These are phyloP conservation scores for Phalera bucephala DNA, from an alignment of 2,888 invertebrate species.

Conservation along the genomic window DNA sequence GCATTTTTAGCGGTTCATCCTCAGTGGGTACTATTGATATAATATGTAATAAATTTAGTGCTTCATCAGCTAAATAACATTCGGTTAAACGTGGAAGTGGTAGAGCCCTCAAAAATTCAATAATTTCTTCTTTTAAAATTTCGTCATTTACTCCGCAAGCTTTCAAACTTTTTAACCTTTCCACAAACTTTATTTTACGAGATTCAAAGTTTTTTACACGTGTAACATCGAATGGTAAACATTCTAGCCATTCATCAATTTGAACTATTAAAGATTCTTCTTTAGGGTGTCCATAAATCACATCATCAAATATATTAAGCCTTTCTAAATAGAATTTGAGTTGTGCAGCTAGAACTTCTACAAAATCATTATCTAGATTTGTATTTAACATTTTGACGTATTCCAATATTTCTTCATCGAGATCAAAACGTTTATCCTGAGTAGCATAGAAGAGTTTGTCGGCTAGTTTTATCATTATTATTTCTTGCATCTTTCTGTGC, in stretches of 20 bases:
- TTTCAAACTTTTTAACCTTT: slow-evolving; percentile 11
- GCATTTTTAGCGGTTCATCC: background rate
- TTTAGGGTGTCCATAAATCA: background rate
- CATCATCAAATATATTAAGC: slow-evolving; percentile 1
- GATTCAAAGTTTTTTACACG: slow-evolving; percentile 6
- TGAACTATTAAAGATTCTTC: slow-evolving; percentile 6
- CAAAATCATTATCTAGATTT: slow-evolving; percentile 2
- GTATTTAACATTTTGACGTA: slow-evolving; percentile 6
- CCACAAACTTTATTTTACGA: slow-evolving; percentile 17
- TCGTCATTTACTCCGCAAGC: slow-evolving; percentile 5
- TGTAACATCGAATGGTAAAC: slow-evolving; percentile 10
- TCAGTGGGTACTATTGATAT: background rate
- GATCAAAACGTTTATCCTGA: background rate
- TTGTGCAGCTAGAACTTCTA: slow-evolving; percentile 4
- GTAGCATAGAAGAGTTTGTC: slow-evolving; percentile 2
- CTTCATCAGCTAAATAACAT: slow-evolving; percentile 8
- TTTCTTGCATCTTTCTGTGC: slow-evolving; percentile 7
- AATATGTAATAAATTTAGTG: slow-evolving; percentile 5
- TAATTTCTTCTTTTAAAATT: slow-evolving; percentile 16
- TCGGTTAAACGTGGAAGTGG: slow-evolving; percentile 9
- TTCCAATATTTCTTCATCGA: slow-evolving; percentile 6
- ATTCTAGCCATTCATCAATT: slow-evolving; percentile 20
- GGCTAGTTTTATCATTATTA: slow-evolving; percentile 9
- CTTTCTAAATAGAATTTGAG: slow-evolving; percentile 9
- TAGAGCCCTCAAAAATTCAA: slow-evolving; percentile 15